These are phyloP conservation scores for Kobus ellipsiprymnus DNA, from an alignment of 2,113 vertebrate species.

Conservation along the genomic window DNA sequence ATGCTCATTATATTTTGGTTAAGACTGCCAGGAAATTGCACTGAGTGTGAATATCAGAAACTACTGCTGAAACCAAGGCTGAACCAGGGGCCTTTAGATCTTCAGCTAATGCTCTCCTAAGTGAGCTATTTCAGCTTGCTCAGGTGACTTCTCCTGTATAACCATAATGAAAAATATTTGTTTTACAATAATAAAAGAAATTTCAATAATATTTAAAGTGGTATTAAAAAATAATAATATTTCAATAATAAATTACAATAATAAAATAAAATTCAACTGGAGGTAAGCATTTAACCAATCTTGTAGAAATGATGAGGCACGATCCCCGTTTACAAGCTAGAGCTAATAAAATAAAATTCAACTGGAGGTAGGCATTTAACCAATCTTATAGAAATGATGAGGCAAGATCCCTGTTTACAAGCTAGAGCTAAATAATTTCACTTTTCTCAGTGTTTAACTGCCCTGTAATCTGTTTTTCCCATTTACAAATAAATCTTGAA, in stretches of 20 bases:
- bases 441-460: not conserved
- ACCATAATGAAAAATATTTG: not conserved
- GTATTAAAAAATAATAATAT: not conserved
- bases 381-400: not conserved
- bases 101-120: conserved; percentile 60
- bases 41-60: not conserved
- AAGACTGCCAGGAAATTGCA: not conserved
- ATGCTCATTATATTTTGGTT: not conserved
- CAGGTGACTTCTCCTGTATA: not conserved
- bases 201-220: not conserved
- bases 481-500: not conserved
- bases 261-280: not conserved
- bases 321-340: not conserved
- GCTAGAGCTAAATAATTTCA: not conserved
- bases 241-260: not conserved
- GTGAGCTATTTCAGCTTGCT: conserved; percentile 57
- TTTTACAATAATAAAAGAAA: not conserved
- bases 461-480: not conserved
- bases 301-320: not conserved
- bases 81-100: conserved; percentile 63
- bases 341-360: not conserved
- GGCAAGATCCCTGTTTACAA: not conserved
- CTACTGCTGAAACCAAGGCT: not conserved
- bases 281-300: not conserved
- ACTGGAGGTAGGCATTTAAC: not conserved